These are phyloP conservation scores for Microcaecilia unicolor DNA, from an alignment of 2,797 vertebrate species.

Conservation along the genomic window DNA sequence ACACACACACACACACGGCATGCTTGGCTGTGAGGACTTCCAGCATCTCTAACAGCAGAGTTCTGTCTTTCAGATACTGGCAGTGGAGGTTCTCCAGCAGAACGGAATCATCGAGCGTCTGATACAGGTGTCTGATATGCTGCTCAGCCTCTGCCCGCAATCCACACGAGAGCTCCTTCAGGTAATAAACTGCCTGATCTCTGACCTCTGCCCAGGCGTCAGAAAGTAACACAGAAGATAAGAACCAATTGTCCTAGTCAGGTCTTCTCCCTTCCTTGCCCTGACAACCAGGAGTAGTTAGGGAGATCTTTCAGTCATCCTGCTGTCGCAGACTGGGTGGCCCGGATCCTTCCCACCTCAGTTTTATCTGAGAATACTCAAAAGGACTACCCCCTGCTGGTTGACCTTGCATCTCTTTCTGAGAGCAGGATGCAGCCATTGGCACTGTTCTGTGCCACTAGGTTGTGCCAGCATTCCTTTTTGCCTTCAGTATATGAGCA, in stretches of 20 bases:
- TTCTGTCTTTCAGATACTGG: conserved; percentile 51
- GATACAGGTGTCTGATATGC: conserved; percentile 52
- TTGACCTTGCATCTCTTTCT: no score
- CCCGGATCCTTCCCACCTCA: no score
- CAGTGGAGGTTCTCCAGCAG: conserved; percentile 76
- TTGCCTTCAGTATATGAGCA: no score
- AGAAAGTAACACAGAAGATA: neutral
- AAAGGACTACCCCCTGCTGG: no score
- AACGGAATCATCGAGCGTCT: conserved; percentile 72
- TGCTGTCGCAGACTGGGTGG: no score
- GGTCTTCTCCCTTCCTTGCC: neutral
- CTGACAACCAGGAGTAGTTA: neutral
- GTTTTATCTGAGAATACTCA: no score
- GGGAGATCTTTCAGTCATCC: no score
- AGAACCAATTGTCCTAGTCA: no score
- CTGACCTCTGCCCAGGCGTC: neutral
- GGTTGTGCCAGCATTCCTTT: no score
- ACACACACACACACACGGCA: neutral
- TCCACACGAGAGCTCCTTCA: conserved; percentile 10
- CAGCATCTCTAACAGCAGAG: no score
- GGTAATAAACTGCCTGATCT: conserved; percentile 6
- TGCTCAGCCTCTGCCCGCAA: conserved; percentile 33
- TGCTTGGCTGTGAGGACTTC: neutral
- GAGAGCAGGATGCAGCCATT: no score
- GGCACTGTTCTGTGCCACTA: no score